Conservation (phyloP, 2,113 vertebrate species). For the Cryptomyrus ogoouensis region DNA sequence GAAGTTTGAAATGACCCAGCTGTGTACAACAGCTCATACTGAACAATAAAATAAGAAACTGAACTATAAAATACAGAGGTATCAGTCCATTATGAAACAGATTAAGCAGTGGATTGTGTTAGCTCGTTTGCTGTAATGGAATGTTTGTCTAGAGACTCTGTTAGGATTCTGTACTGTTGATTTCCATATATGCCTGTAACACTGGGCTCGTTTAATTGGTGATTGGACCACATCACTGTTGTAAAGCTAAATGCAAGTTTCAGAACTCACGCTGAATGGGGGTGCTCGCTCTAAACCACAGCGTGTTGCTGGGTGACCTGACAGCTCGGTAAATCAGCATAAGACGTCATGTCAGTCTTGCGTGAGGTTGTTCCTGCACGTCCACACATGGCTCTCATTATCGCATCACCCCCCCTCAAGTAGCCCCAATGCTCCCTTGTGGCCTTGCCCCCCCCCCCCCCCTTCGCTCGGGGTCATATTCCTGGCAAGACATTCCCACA, state of each 20-base stretch:
- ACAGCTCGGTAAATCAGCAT: not conserved
- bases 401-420: not conserved
- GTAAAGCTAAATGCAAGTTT: not conserved
- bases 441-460: not conserved
- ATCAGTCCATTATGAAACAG: not conserved
- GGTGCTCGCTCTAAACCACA: not conserved
- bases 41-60: not conserved
- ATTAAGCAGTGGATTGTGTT: not conserved
- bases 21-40: not conserved
- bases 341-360: not conserved
- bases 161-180: not conserved
- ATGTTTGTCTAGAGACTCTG: not conserved
- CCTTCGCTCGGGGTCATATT: conserved; percentile 55
- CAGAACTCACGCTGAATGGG: not conserved
- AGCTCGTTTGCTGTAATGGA: not conserved
- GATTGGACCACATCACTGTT: not conserved
- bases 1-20: not conserved
- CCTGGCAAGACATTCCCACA: conserved; percentile 66
- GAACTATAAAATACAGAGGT: not conserved
- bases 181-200: not conserved
- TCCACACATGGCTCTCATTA: conserved; percentile 16
- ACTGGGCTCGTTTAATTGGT: not conserved
- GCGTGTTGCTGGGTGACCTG: not conserved
- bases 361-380: not conserved
- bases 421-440: not conserved